These are phyloP conservation scores for Sebastes alutus DNA, from an alignment of 2,797 vertebrate species.

Conservation along the genomic window DNA sequence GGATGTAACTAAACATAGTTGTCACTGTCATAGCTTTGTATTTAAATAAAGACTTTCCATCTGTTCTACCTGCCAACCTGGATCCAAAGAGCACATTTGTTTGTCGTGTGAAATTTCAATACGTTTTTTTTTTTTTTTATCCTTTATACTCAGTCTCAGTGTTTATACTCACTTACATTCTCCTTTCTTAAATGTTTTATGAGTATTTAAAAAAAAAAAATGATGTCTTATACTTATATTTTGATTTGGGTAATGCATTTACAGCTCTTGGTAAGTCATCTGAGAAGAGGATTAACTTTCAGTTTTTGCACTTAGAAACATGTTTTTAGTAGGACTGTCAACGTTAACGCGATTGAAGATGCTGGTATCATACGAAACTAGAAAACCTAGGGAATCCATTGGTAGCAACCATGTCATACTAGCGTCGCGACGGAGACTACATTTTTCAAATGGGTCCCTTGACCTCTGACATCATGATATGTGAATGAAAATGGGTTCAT, in stretches of 20 bases:
- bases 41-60: not conserved
- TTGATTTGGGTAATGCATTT: not conserved
- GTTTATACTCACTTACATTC: not conserved
- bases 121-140: not conserved
- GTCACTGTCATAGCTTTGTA: too few relatives aligned
- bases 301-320: not conserved
- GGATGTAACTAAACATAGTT: not conserved
- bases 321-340: not conserved
- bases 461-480: too few relatives aligned
- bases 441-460: too few relatives aligned
- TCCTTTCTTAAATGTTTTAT: not conserved
- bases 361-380: too few relatives aligned
- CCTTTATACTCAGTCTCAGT: not conserved
- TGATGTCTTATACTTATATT: not conserved
- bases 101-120: not conserved
- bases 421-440: too few relatives aligned
- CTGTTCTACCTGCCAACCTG: not conserved
- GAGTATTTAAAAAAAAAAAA: not conserved
- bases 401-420: too few relatives aligned
- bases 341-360: too few relatives aligned
- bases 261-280: not conserved
- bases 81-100: not conserved
- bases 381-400: too few relatives aligned
- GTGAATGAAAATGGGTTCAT: too few relatives aligned
- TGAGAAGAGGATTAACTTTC: not conserved